Conservation (phyloP, 2,113 vertebrate species). For the Microtus pennsylvanicus region DNA sequence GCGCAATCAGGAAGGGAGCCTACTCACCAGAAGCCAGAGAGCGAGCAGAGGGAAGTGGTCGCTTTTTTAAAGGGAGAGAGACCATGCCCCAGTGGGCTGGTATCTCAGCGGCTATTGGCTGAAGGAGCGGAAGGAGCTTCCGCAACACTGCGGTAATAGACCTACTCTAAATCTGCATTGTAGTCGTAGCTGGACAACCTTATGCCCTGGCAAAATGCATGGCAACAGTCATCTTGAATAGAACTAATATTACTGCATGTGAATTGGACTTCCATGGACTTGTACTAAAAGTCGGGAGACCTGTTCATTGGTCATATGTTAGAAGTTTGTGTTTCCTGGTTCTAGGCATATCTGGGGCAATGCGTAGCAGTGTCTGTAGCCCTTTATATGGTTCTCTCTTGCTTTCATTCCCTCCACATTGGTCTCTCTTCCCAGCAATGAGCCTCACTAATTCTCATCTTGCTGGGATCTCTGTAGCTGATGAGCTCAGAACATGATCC, state of each 20-base stretch:
- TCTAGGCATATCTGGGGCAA: neutral
- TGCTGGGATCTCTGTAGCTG: neutral
- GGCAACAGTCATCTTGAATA: neutral
- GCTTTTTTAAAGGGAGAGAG: too few species aligned
- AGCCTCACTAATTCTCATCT: neutral
- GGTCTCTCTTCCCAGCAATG: neutral
- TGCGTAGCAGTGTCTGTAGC: neutral
- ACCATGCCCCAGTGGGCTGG: too few species aligned
- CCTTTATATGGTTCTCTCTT: neutral
- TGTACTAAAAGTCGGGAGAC: neutral
- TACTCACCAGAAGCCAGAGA: too few species aligned
- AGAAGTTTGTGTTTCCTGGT: neutral
- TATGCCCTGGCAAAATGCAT: neutral
- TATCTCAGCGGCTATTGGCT: too few species aligned
- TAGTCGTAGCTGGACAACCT: neutral
- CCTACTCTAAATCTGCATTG: neutral
- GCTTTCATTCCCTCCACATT: neutral
- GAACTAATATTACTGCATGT: neutral
- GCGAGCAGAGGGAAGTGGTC: too few species aligned
- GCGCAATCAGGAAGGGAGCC: too few species aligned
- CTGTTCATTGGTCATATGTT: neutral
- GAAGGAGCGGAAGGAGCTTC: too few species aligned
- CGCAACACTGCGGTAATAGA: neutral
- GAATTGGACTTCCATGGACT: neutral
- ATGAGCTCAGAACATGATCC: conserved; percentile 13